Conservation (phyloP, 2,113 vertebrate species). For the Cyrtonyx montezumae region DNA sequence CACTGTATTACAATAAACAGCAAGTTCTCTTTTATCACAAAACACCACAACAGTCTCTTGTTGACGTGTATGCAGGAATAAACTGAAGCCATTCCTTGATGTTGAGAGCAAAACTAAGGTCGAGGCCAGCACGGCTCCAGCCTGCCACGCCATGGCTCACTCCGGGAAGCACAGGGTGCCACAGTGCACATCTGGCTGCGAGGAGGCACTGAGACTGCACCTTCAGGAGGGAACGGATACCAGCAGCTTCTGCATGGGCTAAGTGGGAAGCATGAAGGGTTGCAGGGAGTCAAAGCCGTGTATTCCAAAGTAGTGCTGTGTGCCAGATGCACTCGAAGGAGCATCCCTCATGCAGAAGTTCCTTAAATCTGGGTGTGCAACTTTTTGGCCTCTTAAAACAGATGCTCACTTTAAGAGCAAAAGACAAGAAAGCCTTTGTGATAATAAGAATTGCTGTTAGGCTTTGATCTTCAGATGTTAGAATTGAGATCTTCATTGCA, state of each 20-base stretch:
- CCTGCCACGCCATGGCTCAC: background rate
- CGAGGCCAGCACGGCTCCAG: background rate
- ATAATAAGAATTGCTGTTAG: background rate
- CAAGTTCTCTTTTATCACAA: background rate
- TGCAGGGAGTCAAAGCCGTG: accelerated
- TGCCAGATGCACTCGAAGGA: accelerated
- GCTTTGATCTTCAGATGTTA: background rate
- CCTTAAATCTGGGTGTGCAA: background rate
- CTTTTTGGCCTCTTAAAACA: background rate
- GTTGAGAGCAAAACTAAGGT: background rate
- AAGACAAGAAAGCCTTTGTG: background rate
- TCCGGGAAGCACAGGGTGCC: background rate
- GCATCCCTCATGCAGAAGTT: background rate
- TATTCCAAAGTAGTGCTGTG: accelerated
- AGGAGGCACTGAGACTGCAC: background rate
- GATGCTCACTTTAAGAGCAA: accelerated
- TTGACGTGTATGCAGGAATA: background rate
- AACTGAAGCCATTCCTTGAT: accelerated
- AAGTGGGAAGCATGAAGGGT: background rate
- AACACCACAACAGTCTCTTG: background rate
- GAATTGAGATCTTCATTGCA: background rate
- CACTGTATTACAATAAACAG: background rate
- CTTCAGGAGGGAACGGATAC: accelerated
- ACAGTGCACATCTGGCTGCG: background rate
- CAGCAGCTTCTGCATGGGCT: accelerated